Evolutionary conservation across 2,113 vertebrate genomes (phyloP), one percentile per base, ranked within the genome.

Genomic region (Desmodus rotundus): DNA sequence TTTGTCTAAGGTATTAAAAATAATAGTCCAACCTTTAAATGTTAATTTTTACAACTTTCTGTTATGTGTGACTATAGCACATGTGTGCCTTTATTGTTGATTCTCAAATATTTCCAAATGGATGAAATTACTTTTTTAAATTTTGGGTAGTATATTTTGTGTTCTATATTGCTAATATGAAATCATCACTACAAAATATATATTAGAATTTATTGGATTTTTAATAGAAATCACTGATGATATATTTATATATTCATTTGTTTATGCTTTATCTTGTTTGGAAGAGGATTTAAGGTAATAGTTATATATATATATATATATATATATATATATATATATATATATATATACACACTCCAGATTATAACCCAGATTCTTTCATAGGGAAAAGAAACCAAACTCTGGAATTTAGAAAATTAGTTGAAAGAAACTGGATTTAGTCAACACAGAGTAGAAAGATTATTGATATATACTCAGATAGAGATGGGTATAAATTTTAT

Each of bases 31-130:
- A 56, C 20, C 58, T 82, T 92, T 68, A 91, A 92, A 47, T 33
- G 50, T 65, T 89, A 61, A 82, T 67, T 72, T 56, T 89, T 43
- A 50, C n/a, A 45, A 63, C 4, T 47, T 74, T 52, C 15, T 91
- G 63, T 47, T 63, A 45, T 41, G 28, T 15, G 12, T 83, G 52
- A 73, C 67, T 68, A 54, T 19, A 65, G 38, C 4, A 52, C 26
- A 61, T 36, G 8, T n/a, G 10, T 63, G 33, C 20, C 22, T 88
- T 87, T 80, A n/a, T 70, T 92, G 54, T 70, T 94, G 68, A 82
- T 70, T 87, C 74, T 89, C 36, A 95, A 90, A 78, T 87, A 77
- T 73, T 96, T 97, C 63, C 84, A 91, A 47, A 45, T 45, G 56
- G 19, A 74, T 73, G 47, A 73, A 72, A 14, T 63, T 56, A 68